phyloP scores from a whole-genome alignment of 2,797 vertebrate species.

The Psittacula derbiana region DNA sequence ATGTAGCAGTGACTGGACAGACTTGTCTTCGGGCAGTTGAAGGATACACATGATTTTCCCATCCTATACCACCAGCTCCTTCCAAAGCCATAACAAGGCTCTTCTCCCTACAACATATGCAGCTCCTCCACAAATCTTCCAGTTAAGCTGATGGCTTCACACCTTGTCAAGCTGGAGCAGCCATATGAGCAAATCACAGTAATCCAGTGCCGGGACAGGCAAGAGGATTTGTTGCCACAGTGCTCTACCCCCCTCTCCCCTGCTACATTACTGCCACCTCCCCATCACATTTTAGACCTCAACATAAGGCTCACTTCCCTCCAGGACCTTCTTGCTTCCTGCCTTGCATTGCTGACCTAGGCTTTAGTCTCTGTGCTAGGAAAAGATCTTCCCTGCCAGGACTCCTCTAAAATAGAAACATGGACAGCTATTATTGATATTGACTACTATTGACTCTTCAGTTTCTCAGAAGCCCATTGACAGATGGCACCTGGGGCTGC shows the following conservation, averaged over 20 bases:
- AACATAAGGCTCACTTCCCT: background rate
- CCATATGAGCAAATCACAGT: background rate
- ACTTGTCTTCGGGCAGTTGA: background rate
- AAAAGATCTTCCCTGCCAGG: background rate
- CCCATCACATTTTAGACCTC: background rate
- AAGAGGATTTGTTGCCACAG: background rate
- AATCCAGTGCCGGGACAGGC: rapidly evolving
- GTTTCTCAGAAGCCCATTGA: background rate
- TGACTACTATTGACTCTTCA: background rate
- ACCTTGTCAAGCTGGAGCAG: rapidly evolving
- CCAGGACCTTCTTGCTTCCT: background rate
- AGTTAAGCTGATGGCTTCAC: background rate
- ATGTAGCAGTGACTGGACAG: background rate
- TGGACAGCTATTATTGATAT: rapidly evolving
- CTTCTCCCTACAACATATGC: background rate
- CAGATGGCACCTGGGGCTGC: background rate
- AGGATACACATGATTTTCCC: background rate
- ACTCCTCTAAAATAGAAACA: background rate
- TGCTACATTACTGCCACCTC: background rate
- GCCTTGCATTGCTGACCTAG: background rate
- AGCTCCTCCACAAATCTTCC: background rate
- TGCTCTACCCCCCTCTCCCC: background rate
- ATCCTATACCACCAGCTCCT: background rate
- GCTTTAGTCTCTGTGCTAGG: background rate
- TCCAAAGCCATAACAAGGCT: background rate